Evolutionary conservation across 2,888 invertebrate genomes (phyloP).

Genomic region (Miltochrista miniata): DNA sequence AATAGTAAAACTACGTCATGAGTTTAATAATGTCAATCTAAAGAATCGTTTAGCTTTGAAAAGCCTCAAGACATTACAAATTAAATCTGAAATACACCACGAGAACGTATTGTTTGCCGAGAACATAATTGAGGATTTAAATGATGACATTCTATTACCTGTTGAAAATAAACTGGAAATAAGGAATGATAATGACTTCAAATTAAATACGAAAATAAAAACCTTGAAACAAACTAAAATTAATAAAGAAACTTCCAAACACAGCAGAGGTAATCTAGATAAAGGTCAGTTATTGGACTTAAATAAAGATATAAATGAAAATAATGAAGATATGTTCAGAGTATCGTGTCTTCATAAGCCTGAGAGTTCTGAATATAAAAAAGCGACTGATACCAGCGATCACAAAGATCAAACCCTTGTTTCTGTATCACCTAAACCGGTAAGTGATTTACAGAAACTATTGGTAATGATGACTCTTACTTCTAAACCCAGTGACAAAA

Average conservation of each 20-base stretch:
- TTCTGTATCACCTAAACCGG: slow-evolving; percentile 22
- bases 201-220: slow-evolving; percentile 46
- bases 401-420: neutral
- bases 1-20: slow-evolving; percentile 59
- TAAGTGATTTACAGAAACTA: slow-evolving; percentile 60
- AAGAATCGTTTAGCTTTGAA: slow-evolving; percentile 59
- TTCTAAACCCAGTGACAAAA: slow-evolving; percentile 33
- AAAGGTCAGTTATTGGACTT: slow-evolving; percentile 26
- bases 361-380: slow-evolving; percentile 1
- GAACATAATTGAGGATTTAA: slow-evolving; percentile 25
- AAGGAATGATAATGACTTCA: slow-evolving; percentile 55
- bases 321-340: slow-evolving; percentile 38
- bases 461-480: slow-evolving; percentile 68
- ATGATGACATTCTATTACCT: slow-evolving; percentile 39
- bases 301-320: slow-evolving; percentile 35
- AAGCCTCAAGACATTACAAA: slow-evolving; percentile 35
- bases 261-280: slow-evolving; percentile 16
- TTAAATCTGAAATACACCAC: slow-evolving; percentile 28
- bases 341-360: slow-evolving; percentile 38
- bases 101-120: slow-evolving; percentile 39
- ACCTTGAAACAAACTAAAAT: slow-evolving; percentile 24
- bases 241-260: slow-evolving; percentile 23
- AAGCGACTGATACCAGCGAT: slow-evolving; percentile 15
- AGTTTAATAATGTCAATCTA: slow-evolving; percentile 56
- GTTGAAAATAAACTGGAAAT: slow-evolving; percentile 52